Conservation (phyloP, 2,888 invertebrate species). For the Drosophila robusta region DNA sequence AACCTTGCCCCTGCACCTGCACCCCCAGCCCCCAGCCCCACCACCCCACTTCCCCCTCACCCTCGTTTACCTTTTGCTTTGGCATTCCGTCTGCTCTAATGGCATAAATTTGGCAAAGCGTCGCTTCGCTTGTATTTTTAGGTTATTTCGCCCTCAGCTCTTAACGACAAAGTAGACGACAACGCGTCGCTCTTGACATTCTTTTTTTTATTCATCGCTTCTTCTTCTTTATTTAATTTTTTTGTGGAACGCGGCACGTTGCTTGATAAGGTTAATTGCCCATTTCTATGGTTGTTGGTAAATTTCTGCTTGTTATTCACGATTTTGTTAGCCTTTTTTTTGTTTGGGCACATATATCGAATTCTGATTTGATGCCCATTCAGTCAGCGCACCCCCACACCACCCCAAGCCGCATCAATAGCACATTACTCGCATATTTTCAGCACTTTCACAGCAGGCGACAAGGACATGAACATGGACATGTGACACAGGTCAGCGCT, state of each 20-base stretch:
- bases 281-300: constrained; percentile 49
- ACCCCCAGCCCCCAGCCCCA: neutral
- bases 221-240: constrained; percentile 6
- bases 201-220: neutral
- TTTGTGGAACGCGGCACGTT: constrained; percentile 36
- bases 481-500: constrained; percentile 60
- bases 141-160: constrained; percentile 48
- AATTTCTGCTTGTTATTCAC: constrained; percentile 53
- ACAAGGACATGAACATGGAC: constrained; percentile 15
- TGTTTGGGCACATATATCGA: constrained; percentile 40
- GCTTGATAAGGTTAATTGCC: constrained; percentile 80
- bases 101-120: constrained; percentile 74
- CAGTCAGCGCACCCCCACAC: neutral
- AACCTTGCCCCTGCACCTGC: neutral
- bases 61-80: constrained; percentile 39
- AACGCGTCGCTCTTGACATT: constrained; percentile 40
- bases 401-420: constrained; percentile 4
- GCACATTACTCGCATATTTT: constrained; percentile 48
- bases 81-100: constrained; percentile 77
- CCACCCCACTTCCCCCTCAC: too few relatives aligned
- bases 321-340: constrained; percentile 38
- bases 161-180: constrained; percentile 46
- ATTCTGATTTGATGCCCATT: constrained; percentile 52
- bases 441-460: constrained; percentile 51
- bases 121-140: constrained; percentile 41